Percentiles rank a stretch among this genome's conserved stretches.
Evolutionary conservation across 2,797 vertebrate species (phyloP).

Genomic region (Cirrhinus molitorella): DNA sequence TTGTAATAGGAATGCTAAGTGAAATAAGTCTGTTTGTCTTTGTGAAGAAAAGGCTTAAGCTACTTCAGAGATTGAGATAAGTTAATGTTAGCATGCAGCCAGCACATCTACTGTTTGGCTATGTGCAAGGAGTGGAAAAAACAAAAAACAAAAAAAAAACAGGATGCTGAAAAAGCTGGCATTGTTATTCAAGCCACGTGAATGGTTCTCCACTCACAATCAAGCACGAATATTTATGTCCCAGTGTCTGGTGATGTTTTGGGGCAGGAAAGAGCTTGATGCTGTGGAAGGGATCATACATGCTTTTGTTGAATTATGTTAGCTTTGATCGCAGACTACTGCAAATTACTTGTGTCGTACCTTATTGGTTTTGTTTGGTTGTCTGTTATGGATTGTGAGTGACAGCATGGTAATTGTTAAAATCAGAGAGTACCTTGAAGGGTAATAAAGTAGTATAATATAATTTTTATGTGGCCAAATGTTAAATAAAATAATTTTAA

Average conservation of each 20-base stretch:
- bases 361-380: conserved; percentile 1
- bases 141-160: background rate
- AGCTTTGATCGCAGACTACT: conserved; percentile 18
- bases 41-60: background rate
- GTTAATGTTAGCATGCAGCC: conserved; percentile 42
- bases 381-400: background rate
- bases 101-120: conserved; percentile 44
- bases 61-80: background rate
- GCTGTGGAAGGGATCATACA: conserved; percentile 23
- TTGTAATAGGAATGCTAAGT: background rate
- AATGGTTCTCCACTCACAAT: conserved; percentile 48
- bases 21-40: background rate
- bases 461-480: background rate
- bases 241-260: conserved; percentile 50
- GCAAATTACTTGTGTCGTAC: background rate
- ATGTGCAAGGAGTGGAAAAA: conserved; percentile 1
- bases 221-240: conserved; percentile 55
- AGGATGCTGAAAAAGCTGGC: conserved; percentile 17
- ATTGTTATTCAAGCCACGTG: conserved; percentile 52
- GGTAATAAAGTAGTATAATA: background rate
- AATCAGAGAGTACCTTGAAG: background rate
- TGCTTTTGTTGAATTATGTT: background rate
- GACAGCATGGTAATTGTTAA: background rate
- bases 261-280: conserved; percentile 34
- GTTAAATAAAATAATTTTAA: background rate